phyloP scores from a whole-genome alignment of 2,113 vertebrate species.

The Cheilinus undulatus region DNA sequence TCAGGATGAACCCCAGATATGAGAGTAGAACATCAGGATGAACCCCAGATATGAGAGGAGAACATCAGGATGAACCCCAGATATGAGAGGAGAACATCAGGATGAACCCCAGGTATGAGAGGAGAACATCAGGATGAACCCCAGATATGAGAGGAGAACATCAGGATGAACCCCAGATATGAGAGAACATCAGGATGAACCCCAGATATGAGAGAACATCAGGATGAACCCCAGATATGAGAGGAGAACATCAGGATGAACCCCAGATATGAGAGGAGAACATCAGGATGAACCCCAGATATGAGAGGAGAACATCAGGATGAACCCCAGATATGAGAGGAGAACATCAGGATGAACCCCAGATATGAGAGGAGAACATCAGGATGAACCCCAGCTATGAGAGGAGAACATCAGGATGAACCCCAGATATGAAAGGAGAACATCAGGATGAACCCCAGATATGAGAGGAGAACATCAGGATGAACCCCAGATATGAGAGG shows the following conservation, averaged over 20 bases:
- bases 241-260: constrained; percentile 15
- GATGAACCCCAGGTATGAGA: background rate
- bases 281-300: background rate
- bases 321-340: too few species aligned
- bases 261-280: constrained; percentile 26
- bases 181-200: background rate
- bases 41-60: too few species aligned
- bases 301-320: too few species aligned
- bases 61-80: constrained; percentile 22
- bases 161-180: constrained; percentile 20
- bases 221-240: too few species aligned
- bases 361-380: constrained; percentile 11
- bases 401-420: too few species aligned
- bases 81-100: constrained; percentile 10
- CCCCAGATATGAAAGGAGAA: too few species aligned
- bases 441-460: constrained; percentile 22
- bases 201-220: background rate
- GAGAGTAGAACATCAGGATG: too few species aligned
- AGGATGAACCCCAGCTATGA: background rate
- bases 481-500: background rate
- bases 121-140: too few species aligned
- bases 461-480: background rate
- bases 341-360: constrained; percentile 23
- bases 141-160: too few species aligned
- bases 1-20: background rate